Conservation (phyloP, 2,888 invertebrate genomes). For the Octonoba sinensis region DNA sequence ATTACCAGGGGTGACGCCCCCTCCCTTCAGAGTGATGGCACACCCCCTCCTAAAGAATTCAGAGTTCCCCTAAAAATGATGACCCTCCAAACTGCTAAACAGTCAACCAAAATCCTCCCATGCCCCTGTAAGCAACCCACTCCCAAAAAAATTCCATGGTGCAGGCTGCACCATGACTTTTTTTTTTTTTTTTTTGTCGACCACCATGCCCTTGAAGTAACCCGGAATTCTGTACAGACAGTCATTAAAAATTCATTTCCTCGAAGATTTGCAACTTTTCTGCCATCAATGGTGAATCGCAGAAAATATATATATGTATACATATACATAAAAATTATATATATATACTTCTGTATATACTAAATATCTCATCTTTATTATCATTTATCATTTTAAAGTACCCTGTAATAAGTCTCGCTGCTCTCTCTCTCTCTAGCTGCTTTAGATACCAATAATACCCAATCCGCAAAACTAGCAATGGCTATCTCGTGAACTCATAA, state of each 20-base stretch:
- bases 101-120: no score
- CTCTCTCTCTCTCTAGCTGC: conserved; percentile 17
- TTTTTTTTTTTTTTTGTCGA: no score
- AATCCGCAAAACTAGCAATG: conserved; percentile 17
- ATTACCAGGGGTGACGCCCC: no score
- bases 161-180: no score
- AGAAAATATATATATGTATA: conserved; percentile 35
- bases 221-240: conserved; percentile 32
- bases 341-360: conserved; percentile 58
- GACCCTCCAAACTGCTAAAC: no score
- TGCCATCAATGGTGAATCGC: conserved; percentile 41
- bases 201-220: conserved; percentile 28
- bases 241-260: conserved; percentile 3
- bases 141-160: no score
- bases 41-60: no score
- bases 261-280: conserved; percentile 11
- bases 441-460: conserved; percentile 34
- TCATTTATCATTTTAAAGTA: conserved; percentile 45
- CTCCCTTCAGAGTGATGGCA: no score
- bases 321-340: conserved; percentile 16
- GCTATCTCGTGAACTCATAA: conserved; percentile 18
- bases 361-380: conserved; percentile 48
- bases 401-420: conserved; percentile 37
- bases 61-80: no score
- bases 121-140: no score